Evolutionary conservation across 2,888 invertebrate species (phyloP).

Genomic region (Tenthredo scrophulariae): DNA sequence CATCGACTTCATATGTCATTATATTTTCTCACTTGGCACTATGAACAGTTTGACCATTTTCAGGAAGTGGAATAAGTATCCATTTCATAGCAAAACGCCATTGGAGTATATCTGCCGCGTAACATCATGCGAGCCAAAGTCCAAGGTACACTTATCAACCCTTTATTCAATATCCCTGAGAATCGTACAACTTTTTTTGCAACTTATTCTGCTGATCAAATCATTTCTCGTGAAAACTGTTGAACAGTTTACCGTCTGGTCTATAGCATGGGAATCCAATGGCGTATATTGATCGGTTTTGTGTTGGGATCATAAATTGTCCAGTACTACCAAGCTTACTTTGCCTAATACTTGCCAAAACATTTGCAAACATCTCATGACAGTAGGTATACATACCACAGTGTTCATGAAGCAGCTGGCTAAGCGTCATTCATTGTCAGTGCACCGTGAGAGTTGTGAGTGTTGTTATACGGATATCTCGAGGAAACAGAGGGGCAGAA

Average conservation of each 20-base stretch:
- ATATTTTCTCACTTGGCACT: not conserved
- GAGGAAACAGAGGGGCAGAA: not conserved
- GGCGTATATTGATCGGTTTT: not conserved
- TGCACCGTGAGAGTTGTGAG: not conserved
- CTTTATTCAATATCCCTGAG: not conserved
- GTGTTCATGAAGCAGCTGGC: not conserved
- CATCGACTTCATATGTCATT: slow-evolving; percentile 27
- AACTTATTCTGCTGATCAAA: not conserved
- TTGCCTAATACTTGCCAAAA: not conserved
- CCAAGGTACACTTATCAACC: not conserved
- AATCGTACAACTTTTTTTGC: not conserved
- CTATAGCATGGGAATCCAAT: not conserved
- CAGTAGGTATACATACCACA: not conserved
- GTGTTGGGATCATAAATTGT: not conserved
- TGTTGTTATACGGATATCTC: not conserved
- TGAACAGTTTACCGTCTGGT: not conserved
- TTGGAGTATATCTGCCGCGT: not conserved
- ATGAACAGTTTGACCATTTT: not conserved
- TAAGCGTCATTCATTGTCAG: slow-evolving; percentile 30
- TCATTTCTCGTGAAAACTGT: not conserved
- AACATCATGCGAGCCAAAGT: not conserved
- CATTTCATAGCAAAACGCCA: not conserved
- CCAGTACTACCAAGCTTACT: not conserved
- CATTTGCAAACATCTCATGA: slow-evolving; percentile 14
- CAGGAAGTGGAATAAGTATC: not conserved